Evolutionary conservation across 2,888 invertebrate species (phyloP).

Genomic region (Sesia apiformis): DNA sequence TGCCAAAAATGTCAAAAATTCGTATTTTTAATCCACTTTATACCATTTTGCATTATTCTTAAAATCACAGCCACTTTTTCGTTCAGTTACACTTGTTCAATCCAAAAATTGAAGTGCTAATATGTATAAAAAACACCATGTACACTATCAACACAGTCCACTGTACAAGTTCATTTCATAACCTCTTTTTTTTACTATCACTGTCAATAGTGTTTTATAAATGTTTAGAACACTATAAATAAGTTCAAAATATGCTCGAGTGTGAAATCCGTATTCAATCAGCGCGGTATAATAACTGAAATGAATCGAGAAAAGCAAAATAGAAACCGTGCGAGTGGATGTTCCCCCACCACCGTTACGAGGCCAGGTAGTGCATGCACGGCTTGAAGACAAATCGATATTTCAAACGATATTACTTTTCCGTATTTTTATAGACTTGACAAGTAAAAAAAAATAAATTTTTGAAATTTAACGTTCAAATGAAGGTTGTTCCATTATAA

Average conservation of each 20-base stretch:
- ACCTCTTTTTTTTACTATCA: constrained; percentile 37
- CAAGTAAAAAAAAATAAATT: too few species aligned
- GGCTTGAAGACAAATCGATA: constrained; percentile 35
- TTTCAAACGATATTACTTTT: too few species aligned
- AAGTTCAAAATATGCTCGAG: constrained; percentile 56
- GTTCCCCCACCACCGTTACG: constrained; percentile 63
- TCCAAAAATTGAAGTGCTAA: constrained; percentile 34
- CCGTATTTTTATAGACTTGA: too few species aligned
- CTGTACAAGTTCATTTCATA: constrained; percentile 27
- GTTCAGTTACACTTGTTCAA: constrained; percentile 18
- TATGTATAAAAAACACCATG: constrained; percentile 33
- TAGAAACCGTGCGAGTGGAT: constrained; percentile 67
- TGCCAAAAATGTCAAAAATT: constrained; percentile 52
- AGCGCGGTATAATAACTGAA: constrained; percentile 64
- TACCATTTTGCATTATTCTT: constrained; percentile 17
- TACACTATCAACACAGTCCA: not conserved
- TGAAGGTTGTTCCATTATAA: too few species aligned
- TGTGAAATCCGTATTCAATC: constrained; percentile 41
- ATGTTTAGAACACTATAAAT: constrained; percentile 46
- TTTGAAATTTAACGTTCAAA: too few species aligned
- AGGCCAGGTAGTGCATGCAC: constrained; percentile 60
- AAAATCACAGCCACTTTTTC: constrained; percentile 45
- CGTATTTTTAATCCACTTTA: constrained; percentile 28
- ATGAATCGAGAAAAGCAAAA: constrained; percentile 65
- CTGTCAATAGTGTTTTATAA: constrained; percentile 22